Evolutionary conservation across 2,888 invertebrate species (phyloP), one percentile per base, ranked within the genome.

Genomic region (Luffia ferchaultella): DNA sequence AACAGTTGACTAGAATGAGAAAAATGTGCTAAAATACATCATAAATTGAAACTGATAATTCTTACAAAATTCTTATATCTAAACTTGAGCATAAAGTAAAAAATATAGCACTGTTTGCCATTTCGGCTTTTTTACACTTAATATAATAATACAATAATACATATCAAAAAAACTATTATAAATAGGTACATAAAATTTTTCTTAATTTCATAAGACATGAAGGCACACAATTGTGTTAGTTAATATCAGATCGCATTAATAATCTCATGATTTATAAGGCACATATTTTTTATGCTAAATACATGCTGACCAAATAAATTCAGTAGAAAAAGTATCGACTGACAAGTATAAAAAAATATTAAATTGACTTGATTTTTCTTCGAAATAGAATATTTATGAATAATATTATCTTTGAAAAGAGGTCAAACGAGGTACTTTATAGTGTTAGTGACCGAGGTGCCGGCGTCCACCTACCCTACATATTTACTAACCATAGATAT

Each of bases 211-310:
- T 52, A 60, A 61, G 62, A 65, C 58, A 56, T 49, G 52, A 50
- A 60, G 63, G 61, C 61, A 60, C 60, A 64, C 62, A 60, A 62
- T 50, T 55, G 57, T 59, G 62, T 60, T 57, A 54, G 62, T 60
- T 57, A 54, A 54, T 54, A 57, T 54, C 60, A 55, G 58, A 57
- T 65, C 66, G 63, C 66, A 66, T 61, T 53, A 53, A 57, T 50
- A 50, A 43, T 44, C 16, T 41, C n/a, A 46, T 45, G 45, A 45
- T 45, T 45, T 43, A 44, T 16, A 30, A 30, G 30, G 30, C 30
- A 30, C 30, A 30, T 30, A 30, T 7, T 30, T 30, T 30, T 30
- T 30, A n/a, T n/a, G n/a, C n/a, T n/a, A n/a, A n/a, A n/a, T n/a
- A n/a, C n/a, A n/a, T n/a, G n/a, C n/a, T n/a, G n/a, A n/a, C n/a